phyloP scores from a whole-genome alignment of 2,113 vertebrate genomes.

The Cromileptes altivelis region DNA sequence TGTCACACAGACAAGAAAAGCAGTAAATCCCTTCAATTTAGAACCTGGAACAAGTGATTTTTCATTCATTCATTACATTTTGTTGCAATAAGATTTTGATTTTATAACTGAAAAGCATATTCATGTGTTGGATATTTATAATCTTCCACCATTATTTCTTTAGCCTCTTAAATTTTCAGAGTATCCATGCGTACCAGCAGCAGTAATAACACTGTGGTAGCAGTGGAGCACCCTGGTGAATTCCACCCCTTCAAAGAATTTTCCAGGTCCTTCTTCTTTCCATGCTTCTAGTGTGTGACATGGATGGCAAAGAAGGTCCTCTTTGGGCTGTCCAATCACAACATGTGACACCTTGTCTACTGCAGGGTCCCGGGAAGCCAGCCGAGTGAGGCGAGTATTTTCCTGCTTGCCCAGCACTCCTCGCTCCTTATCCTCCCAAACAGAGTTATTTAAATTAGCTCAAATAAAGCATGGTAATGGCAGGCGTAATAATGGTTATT shows the following conservation, averaged over 20 bases:
- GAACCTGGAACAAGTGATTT: neutral
- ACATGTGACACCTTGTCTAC: neutral
- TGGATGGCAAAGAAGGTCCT: neutral
- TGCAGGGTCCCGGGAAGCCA: slow-evolving; percentile 30
- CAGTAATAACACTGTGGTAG: no score
- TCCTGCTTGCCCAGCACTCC: slow-evolving; percentile 66
- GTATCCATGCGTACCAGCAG: neutral
- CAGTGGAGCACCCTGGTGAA: neutral
- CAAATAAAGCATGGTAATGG: slow-evolving; percentile 76
- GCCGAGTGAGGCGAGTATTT: slow-evolving; percentile 36
- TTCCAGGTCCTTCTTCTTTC: neutral
- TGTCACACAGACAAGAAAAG: neutral
- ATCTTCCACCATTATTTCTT: neutral
- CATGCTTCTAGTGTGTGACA: neutral
- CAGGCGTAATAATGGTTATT: slow-evolving; percentile 76
- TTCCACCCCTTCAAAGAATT: neutral
- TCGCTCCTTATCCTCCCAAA: slow-evolving; percentile 64
- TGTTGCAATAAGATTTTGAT: neutral
- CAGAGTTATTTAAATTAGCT: slow-evolving; percentile 76
- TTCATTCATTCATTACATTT: neutral
- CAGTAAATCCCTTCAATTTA: neutral
- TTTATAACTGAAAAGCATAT: neutral
- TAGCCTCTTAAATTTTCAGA: neutral
- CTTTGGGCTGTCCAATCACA: neutral
- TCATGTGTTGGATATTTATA: neutral